Evolutionary conservation across 2,797 vertebrate species (phyloP), one percentile per base, ranked within the genome.

Genomic region (Onychomys torridus): DNA sequence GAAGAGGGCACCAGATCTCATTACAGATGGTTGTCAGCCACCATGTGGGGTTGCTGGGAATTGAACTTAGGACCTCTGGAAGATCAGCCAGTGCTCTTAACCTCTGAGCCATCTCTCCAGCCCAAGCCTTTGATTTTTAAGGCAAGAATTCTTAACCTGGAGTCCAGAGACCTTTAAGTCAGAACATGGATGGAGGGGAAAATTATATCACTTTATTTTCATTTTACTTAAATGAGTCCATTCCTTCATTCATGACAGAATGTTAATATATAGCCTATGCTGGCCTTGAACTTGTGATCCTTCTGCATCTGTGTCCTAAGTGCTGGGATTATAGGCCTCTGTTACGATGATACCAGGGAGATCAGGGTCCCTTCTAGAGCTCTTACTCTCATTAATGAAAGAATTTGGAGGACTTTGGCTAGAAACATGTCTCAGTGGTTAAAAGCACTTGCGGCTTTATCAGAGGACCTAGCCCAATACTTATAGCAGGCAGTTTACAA

Each of bases 61-160:
- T n/a, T n/a, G n/a, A n/a, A n/a, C n/a, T n/a, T n/a, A n/a, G n/a
- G n/a, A n/a, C n/a, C n/a, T n/a, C n/a, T n/a, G n/a, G n/a, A n/a
- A n/a, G n/a, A n/a, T n/a, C n/a, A n/a, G n/a, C n/a, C n/a, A n/a
- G n/a, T n/a, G n/a, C n/a, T n/a, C n/a, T n/a, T n/a, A n/a, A n/a
- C n/a, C n/a, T n/a, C n/a, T n/a, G n/a, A n/a, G n/a, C n/a, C n/a
- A n/a, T n/a, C n/a, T n/a, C n/a, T n/a, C n/a, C n/a, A n/a, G n/a
- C n/a, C n/a, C n/a, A n/a, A n/a, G 46, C 46, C 46, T 5, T 52
- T 76, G 57, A 85, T 89, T 14, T 65, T 67, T 77, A 91, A 61
- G 59, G 14, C 27, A 94, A 84, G 46, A 63, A 57, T 65, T 86
- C n/a, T 77, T 93, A 96, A 77, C 49, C 46, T 78, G 46, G 57